A percentile compares a stretch with the other conserved stretches of the same genome.
These are phyloP conservation scores for Danio kyathit DNA, from an alignment of 2,797 vertebrate genomes.

Conservation along the genomic window DNA sequence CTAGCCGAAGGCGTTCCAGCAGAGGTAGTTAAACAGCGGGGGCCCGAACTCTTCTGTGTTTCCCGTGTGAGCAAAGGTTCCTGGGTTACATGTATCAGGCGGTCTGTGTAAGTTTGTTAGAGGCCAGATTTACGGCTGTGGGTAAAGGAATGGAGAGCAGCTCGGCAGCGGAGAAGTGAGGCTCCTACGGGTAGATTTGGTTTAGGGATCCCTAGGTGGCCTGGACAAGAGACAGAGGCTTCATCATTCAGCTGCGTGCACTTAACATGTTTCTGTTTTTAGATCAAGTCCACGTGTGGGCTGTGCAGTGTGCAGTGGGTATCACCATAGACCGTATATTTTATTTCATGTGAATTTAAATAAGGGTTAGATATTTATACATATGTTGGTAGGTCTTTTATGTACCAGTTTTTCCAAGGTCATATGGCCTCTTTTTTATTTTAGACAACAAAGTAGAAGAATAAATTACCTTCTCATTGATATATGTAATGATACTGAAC, in stretches of 20 bases:
- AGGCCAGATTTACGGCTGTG: conserved; percentile 43
- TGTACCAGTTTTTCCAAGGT: too few relatives aligned
- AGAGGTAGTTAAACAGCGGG: conserved; percentile 43
- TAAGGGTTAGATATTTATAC: background rate
- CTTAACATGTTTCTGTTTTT: conserved; percentile 29
- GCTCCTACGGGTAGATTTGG: conserved; percentile 36
- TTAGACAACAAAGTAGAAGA: too few relatives aligned
- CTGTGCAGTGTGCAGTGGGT: background rate
- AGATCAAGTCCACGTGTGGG: conserved; percentile 32
- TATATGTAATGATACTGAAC: too few relatives aligned
- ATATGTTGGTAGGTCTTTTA: too few relatives aligned
- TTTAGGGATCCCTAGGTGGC: conserved; percentile 52
- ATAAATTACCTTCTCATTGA: too few relatives aligned
- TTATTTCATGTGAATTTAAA: conserved; percentile 1
- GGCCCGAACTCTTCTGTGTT: background rate
- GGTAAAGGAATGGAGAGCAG: conserved; percentile 42
- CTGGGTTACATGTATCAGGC: conserved; percentile 25
- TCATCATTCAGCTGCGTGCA: conserved; percentile 31
- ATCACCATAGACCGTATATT: background rate
- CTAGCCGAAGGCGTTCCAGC: conserved; percentile 34
- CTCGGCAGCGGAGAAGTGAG: conserved; percentile 15
- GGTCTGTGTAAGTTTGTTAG: conserved; percentile 31
- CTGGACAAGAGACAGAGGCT: conserved; percentile 22
- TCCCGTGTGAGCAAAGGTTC: conserved; percentile 35
- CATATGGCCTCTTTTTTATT: too few relatives aligned